phyloP scores from a whole-genome alignment of 1,140 invertebrate species.

The Babylonia areolata region DNA sequence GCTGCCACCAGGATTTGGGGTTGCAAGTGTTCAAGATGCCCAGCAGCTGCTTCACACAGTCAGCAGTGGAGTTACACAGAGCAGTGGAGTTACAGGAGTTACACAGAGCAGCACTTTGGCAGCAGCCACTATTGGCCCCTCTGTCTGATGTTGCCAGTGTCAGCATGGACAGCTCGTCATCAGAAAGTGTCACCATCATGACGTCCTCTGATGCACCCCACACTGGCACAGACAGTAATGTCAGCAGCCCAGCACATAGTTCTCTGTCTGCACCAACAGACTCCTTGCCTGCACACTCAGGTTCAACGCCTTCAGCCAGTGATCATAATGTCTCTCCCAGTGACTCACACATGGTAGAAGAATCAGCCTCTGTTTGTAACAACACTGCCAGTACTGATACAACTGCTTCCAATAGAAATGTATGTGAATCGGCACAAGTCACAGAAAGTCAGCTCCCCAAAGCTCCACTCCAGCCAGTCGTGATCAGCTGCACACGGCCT shows the following conservation, averaged over 20 bases:
- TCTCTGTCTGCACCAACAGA: no score
- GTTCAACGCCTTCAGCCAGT: not conserved
- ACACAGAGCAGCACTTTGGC: not conserved
- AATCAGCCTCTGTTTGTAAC: not conserved
- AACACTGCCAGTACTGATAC: not conserved
- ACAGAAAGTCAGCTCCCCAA: not conserved
- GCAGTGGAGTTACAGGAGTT: not conserved
- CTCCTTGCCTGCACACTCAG: not conserved
- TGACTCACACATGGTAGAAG: not conserved
- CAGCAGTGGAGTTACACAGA: no score
- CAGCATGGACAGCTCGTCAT: not conserved
- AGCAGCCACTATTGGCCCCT: not conserved
- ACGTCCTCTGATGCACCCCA: not conserved
- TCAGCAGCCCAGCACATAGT: not conserved
- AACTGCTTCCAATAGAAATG: not conserved
- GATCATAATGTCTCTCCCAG: not conserved
- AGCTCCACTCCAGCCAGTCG: not conserved
- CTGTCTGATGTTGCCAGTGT: not conserved
- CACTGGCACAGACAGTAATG: not conserved
- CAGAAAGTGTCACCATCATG: not conserved
- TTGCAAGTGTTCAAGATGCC: not conserved
- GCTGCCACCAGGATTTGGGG: not conserved
- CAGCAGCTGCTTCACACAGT: not conserved
- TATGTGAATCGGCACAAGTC: not conserved
- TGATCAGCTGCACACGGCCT: constrained; percentile 4